Evolutionary conservation across 2,113 vertebrate genomes (phyloP), one percentile per base, ranked within the genome.

Genomic region (Otolemur garnettii): DNA sequence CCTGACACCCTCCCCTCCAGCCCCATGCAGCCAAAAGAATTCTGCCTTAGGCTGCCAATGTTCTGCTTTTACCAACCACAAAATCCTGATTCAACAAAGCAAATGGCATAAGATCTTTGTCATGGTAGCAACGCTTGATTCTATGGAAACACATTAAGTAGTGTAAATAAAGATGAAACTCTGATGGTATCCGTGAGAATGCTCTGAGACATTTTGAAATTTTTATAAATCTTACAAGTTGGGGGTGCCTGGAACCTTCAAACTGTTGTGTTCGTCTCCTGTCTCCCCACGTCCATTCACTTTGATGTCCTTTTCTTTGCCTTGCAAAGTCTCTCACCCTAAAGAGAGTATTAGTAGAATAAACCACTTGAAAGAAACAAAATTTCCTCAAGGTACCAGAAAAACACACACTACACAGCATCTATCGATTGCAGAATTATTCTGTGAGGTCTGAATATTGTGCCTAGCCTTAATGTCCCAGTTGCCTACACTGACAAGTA

Each of bases 101-200:
- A 62, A 87, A 81, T 50, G 22, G 42, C 66, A 18, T n/a, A 10
- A 38, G 7, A 57, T 74, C 87, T 78, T 53, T 30, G 45, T 10
- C 45, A 50, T 50, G 42, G 42, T 19, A 78, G 24, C 38, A 42
- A 42, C 57, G 24, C 22, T 71, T 55, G 33, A 72, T 93, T 77
- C n/a, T 59, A 50, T 3, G 5, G 24, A 85, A 93, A 19, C 50
- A 26, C 35, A 9, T 90, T 62, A 77, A 71, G 69, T 24, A 62
- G 24, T 30, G 22, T 69, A 94, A 86, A 93, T 84, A 87, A 93
- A 84, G 50, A 90, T 42, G 75, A 50, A 92, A 87, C 28, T 79
- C 35, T 21, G 11, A 69, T 42, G 81, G 33, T 71, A 35, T 45
- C 64, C 87, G 13, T 28, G 89, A 72, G 85, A 50, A 45, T 45